Percentiles rank a stretch among this genome's conserved stretches.
phyloP scores from a whole-genome alignment of 2,797 vertebrate species.

The Poeciliopsis presidionis region DNA sequence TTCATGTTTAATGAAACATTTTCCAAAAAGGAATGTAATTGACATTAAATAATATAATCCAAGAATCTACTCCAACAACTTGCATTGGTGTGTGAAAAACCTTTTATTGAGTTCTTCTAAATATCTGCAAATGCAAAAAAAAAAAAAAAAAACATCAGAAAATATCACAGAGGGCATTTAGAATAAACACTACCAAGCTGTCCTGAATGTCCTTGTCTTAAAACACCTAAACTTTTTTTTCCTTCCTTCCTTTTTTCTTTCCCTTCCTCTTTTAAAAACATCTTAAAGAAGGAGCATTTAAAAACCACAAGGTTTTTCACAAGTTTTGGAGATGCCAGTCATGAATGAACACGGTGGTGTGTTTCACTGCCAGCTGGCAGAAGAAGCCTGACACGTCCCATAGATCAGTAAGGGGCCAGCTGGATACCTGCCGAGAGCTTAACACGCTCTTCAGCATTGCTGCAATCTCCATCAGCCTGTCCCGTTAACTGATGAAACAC shows the following conservation, averaged over 20 bases:
- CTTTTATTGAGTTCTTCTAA: slow-evolving; percentile 14
- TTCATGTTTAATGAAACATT: slow-evolving; percentile 3
- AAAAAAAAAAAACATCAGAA: slow-evolving; percentile 8
- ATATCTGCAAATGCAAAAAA: slow-evolving; percentile 25
- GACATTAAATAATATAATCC: background rate
- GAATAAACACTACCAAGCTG: slow-evolving; percentile 58
- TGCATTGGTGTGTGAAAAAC: slow-evolving; percentile 4
- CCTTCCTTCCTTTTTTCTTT: slow-evolving; percentile 3
- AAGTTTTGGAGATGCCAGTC: slow-evolving; percentile 74
- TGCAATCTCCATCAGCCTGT: slow-evolving; percentile 74
- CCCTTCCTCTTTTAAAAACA: slow-evolving; percentile 47
- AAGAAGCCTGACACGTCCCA: slow-evolving; percentile 70
- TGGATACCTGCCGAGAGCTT: slow-evolving; percentile 76
- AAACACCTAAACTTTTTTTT: slow-evolving; percentile 53
- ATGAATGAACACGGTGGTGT: slow-evolving; percentile 75
- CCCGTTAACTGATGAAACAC: slow-evolving; percentile 77
- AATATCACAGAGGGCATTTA: slow-evolving; percentile 42
- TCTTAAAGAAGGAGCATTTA: slow-evolving; percentile 66
- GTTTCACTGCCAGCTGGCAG: slow-evolving; percentile 80
- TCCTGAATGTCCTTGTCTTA: slow-evolving; percentile 74
- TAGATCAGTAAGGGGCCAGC: slow-evolving; percentile 77
- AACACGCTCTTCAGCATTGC: slow-evolving; percentile 70
- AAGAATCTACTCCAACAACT: background rate
- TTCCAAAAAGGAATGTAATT: slow-evolving; percentile 2
- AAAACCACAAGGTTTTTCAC: slow-evolving; percentile 70